A percentile compares a stretch with the other conserved stretches of the same genome.
phyloP scores from a whole-genome alignment of 2,113 vertebrate species.

The Herpailurus yagouaroundi region DNA sequence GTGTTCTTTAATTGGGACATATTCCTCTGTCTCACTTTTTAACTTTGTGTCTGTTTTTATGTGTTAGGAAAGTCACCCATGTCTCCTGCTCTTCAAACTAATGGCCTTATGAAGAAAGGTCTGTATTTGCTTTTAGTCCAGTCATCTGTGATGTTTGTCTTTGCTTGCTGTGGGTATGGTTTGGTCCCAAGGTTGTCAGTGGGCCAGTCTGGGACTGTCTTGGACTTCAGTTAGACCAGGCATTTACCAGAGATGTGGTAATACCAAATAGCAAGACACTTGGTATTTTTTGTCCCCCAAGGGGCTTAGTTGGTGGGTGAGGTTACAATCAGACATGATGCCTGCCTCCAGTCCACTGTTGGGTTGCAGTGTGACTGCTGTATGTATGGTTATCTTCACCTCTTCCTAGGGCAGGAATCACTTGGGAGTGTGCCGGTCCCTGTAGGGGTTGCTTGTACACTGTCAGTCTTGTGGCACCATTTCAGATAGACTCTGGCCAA shows the following conservation, averaged over 20 bases:
- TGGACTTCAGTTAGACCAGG: background rate
- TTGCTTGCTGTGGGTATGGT: background rate
- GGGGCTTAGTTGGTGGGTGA: background rate
- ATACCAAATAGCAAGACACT: background rate
- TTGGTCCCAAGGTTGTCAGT: background rate
- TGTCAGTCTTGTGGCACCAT: background rate
- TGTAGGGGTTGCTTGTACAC: background rate
- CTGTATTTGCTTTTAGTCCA: background rate
- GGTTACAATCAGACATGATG: background rate
- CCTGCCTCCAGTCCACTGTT: background rate
- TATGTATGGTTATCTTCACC: background rate
- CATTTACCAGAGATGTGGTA: background rate
- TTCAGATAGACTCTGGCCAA: background rate
- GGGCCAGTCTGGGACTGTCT: background rate
- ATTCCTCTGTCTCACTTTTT: background rate
- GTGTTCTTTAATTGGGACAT: background rate
- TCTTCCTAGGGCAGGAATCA: background rate
- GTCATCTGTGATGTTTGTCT: background rate
- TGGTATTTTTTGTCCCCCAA: background rate
- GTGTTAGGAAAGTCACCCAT: background rate
- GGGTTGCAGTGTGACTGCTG: background rate
- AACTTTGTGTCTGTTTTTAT: background rate
- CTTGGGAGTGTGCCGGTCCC: background rate
- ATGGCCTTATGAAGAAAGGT: background rate
- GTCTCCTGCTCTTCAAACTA: background rate